Percentiles rank a stretch among this genome's conserved stretches.
Conservation (phyloP, 2,797 vertebrate genomes). For the Simalia tracyae region DNA sequence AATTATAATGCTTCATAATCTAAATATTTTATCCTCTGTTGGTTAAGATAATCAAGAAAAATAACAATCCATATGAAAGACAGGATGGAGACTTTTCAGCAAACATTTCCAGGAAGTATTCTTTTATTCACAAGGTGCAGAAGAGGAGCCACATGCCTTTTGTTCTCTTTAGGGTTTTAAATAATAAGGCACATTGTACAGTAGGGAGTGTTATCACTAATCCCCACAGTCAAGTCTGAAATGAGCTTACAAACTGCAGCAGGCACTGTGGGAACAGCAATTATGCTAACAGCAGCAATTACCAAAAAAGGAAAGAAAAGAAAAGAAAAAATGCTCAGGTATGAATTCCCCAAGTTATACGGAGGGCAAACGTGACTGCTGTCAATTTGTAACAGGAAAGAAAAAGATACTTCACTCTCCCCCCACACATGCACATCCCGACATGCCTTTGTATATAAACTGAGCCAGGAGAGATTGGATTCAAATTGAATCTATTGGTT, state of each 20-base stretch:
- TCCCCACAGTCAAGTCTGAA: slow-evolving; percentile 68
- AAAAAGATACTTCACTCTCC: slow-evolving; percentile 29
- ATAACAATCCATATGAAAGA: neutral
- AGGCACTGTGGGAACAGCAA: slow-evolving; percentile 67
- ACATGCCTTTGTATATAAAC: slow-evolving; percentile 13
- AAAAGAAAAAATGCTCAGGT: slow-evolving; percentile 12
- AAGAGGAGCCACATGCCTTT: slow-evolving; percentile 62
- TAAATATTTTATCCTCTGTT: neutral
- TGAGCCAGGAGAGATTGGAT: slow-evolving; percentile 34
- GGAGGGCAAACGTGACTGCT: slow-evolving; percentile 47
- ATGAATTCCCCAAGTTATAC: slow-evolving; percentile 41
- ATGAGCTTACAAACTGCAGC: slow-evolving; percentile 69
- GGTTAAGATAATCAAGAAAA: neutral
- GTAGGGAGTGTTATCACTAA: slow-evolving; percentile 65
- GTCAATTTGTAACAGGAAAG: slow-evolving; percentile 61
- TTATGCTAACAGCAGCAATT: slow-evolving; percentile 64
- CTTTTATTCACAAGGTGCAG: neutral
- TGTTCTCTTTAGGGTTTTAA: slow-evolving; percentile 73
- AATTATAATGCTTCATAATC: slow-evolving; percentile 1
- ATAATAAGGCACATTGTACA: slow-evolving; percentile 67
- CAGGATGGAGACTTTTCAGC: neutral
- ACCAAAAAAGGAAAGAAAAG: neutral
- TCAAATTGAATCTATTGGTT: slow-evolving; percentile 46
- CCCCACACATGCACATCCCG: slow-evolving; percentile 54
- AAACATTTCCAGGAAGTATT: slow-evolving; percentile 4